Percentiles rank a stretch among this genome's conserved stretches.
Conservation (phyloP, 2,888 invertebrate species). For the Acleris sparsana region DNA sequence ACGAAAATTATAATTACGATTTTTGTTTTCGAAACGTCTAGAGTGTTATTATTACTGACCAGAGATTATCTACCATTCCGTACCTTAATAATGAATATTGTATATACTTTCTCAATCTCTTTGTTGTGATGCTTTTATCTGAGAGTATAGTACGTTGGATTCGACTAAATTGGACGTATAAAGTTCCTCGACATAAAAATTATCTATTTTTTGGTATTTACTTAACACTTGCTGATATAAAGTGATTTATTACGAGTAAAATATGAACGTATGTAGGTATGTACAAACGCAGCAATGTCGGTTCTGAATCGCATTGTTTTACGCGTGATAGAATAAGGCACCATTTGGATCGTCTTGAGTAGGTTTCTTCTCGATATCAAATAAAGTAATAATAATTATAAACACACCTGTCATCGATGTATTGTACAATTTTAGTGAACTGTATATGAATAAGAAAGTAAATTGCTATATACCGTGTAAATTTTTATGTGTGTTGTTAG, state of each 20-base stretch:
- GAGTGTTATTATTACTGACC: slow-evolving; percentile 47
- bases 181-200: slow-evolving; percentile 36
- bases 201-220: slow-evolving; percentile 40
- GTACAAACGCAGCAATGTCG: slow-evolving; percentile 54
- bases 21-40: slow-evolving; percentile 35
- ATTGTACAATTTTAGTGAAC: slow-evolving; percentile 78
- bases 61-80: slow-evolving; percentile 65
- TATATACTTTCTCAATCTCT: slow-evolving; percentile 34
- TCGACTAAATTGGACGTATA: slow-evolving; percentile 32
- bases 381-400: slow-evolving; percentile 33
- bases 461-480: slow-evolving; percentile 78
- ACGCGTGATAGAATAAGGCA: slow-evolving; percentile 54
- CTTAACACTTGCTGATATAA: slow-evolving; percentile 43
- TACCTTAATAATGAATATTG: slow-evolving; percentile 45
- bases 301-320: slow-evolving; percentile 66
- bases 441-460: slow-evolving; percentile 77
- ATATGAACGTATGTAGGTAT: slow-evolving; percentile 44
- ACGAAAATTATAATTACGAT: slow-evolving; percentile 34
- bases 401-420: slow-evolving; percentile 72
- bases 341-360: slow-evolving; percentile 44
- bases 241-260: slow-evolving; percentile 47
- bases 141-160: slow-evolving; percentile 35
- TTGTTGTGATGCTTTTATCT: slow-evolving; percentile 35
- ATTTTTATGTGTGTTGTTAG: slow-evolving; percentile 79
- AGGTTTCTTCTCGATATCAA: slow-evolving; percentile 45